phyloP scores from a whole-genome alignment of 2,797 vertebrate genomes.

The Podarcis lilfordi region DNA sequence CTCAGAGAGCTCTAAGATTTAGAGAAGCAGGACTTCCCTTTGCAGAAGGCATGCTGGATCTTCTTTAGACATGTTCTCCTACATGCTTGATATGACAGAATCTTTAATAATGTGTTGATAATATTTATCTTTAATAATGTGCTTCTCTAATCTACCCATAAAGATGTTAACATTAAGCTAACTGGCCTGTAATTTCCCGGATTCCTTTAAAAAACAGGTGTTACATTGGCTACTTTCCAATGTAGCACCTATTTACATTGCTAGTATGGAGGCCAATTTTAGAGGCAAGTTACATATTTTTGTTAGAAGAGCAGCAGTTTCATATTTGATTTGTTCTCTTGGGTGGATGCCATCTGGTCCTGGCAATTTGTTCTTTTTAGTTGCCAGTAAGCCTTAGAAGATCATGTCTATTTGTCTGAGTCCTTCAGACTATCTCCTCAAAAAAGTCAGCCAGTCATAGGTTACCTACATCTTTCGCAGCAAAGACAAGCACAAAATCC shows the following conservation, averaged over 20 bases:
- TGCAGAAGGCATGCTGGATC: no score
- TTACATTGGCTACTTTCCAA: neutral
- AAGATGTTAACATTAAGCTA: no score
- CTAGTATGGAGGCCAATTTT: neutral
- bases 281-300: no score
- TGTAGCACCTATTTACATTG: neutral
- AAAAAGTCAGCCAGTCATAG: neutral
- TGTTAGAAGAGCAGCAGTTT: no score
- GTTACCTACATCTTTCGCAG: neutral
- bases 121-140: no score
- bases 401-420: neutral
- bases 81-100: no score
- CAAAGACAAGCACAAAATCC: neutral
- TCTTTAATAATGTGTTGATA: no score
- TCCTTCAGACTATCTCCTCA: neutral
- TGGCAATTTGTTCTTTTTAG: neutral
- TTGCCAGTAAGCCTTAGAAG: neutral
- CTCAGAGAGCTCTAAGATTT: neutral
- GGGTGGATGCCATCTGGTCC: no score
- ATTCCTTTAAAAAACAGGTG: neutral
- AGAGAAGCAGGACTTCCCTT: neutral
- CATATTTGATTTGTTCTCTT: no score
- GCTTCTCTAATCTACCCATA: no score
- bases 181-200: no score
- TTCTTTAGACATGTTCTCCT: no score